phyloP scores from a whole-genome alignment of 2,113 vertebrate genomes.

The Neolamprologus falcicula region DNA sequence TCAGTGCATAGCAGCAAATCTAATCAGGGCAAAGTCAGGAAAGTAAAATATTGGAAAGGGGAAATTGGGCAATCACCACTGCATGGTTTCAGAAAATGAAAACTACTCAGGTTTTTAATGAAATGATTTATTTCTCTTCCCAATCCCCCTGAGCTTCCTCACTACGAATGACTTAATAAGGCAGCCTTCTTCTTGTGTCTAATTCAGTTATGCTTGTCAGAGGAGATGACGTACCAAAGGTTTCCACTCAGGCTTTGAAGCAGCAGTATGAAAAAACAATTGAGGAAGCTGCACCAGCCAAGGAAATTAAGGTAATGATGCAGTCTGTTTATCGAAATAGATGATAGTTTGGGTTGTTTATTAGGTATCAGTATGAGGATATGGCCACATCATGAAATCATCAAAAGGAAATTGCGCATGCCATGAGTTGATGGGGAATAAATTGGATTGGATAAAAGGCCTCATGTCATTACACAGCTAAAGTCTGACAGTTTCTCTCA shows the following conservation, averaged over 20 bases:
- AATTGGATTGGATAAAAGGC: slow-evolving; percentile 16
- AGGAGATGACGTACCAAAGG: slow-evolving; percentile 80
- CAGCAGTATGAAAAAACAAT: slow-evolving; percentile 87
- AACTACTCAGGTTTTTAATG: slow-evolving; percentile 60
- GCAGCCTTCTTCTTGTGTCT: slow-evolving; percentile 53
- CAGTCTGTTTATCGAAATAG: slow-evolving; percentile 31
- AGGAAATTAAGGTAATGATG: slow-evolving; percentile 84
- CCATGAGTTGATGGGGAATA: slow-evolving; percentile 7
- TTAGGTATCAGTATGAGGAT: neutral
- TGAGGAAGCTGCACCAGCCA: slow-evolving; percentile 72
- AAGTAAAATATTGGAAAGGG: slow-evolving; percentile 54
- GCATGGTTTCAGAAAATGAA: slow-evolving; percentile 59
- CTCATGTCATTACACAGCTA: neutral
- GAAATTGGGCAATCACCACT: slow-evolving; percentile 58
- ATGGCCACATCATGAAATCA: slow-evolving; percentile 13
- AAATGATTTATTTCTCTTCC: slow-evolving; percentile 58
- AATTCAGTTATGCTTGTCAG: slow-evolving; percentile 73
- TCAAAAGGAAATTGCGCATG: slow-evolving; percentile 7
- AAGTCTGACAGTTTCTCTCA: neutral
- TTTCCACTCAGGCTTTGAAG: slow-evolving; percentile 88
- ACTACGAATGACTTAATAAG: slow-evolving; percentile 57
- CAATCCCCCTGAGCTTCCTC: slow-evolving; percentile 43
- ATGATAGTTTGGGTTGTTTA: neutral
- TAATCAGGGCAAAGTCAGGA: slow-evolving; percentile 50
- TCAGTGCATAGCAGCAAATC: slow-evolving; percentile 50